Base-by-base conservation (phyloP, 2,888 invertebrate species). In the Athripsodes cinereus region DNA sequence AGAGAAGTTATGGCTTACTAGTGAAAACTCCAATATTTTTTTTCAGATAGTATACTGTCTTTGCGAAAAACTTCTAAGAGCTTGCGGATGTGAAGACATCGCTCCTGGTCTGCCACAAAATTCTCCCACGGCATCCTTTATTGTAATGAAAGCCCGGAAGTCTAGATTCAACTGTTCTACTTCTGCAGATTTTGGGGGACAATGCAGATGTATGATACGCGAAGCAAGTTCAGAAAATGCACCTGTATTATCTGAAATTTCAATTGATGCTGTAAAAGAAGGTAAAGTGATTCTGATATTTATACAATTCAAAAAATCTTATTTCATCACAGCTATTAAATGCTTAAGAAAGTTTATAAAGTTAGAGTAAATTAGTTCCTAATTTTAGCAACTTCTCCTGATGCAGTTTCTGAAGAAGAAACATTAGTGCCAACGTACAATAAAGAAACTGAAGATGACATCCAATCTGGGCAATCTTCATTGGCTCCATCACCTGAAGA, bases 41-140 rank as follows among this genome's bases (percentile, higher is more conserved):
- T 65, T 72, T 11, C 73, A 90, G 90, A 82, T 91, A 65, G 73
- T 91, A n/a, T 89, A 87, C 72, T 78, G 83, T 63, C 78, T 90
- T 56, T 90, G 90, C 68, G 90, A 91, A 70, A 80, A 90, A 44
- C 81, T 92, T 22, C 78, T 91, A 18, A 82, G 85, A 67, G 73
- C 90, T 2, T 85, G 86, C 65, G 84, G 84, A 1, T 84, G 85
- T 66, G 78, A 80, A 57, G 76, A 78, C n/a, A 78, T 79, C 65
- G 74, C 72, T 1, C 80, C 80, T 1, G 66, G 81, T 46, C 80
- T 81, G 69, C 80, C 81, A 66, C 70, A 76, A 18, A 71, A 81
- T 20, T 74, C 77, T 19, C 80, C 86, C 0, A 83, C 84, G 57
- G 77, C 79, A 60, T 77, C 77, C 56, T 86, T 85, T 66, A 70